These are phyloP conservation scores for Champsocephalus esox DNA, from an alignment of 2,797 vertebrate species.

Conservation along the genomic window DNA sequence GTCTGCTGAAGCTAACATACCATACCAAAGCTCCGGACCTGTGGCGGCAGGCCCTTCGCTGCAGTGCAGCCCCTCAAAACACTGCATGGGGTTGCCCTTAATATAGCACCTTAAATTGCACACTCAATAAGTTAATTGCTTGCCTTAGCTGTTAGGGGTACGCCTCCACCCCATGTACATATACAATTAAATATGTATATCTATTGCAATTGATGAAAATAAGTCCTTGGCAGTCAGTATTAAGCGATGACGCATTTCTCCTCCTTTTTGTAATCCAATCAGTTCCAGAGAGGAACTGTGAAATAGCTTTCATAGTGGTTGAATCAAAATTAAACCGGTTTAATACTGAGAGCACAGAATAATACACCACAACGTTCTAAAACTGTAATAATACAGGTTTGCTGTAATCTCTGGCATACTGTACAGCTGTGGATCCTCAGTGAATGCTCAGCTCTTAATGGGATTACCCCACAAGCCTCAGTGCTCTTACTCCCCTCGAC, in stretches of 20 bases:
- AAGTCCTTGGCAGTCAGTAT: conserved; percentile 53
- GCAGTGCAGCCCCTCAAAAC: background rate
- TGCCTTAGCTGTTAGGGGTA: background rate
- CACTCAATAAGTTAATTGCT: background rate
- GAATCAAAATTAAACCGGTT: conserved; percentile 47
- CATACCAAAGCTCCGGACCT: too few species aligned
- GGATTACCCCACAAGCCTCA: conserved; percentile 81
- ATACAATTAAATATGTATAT: conserved; percentile 24
- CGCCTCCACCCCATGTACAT: background rate
- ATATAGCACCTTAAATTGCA: background rate
- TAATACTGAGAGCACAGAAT: conserved; percentile 12
- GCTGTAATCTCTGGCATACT: conserved; percentile 46
- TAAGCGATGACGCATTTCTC: conserved; percentile 60
- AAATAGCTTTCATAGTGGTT: conserved; percentile 49
- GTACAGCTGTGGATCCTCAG: conserved; percentile 52
- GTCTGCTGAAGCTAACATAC: too few species aligned
- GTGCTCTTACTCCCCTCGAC: conserved; percentile 72
- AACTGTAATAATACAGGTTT: conserved; percentile 27
- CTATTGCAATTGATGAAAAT: conserved; percentile 50
- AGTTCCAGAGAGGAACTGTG: conserved; percentile 64
- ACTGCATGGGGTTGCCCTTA: background rate
- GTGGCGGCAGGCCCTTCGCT: too few species aligned
- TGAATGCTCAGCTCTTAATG: conserved; percentile 75
- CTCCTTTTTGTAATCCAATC: conserved; percentile 73
- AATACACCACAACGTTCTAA: conserved; percentile 18